Evolutionary conservation across 2,113 vertebrate genomes (phyloP).

Genomic region (Osmerus eperlanus): DNA sequence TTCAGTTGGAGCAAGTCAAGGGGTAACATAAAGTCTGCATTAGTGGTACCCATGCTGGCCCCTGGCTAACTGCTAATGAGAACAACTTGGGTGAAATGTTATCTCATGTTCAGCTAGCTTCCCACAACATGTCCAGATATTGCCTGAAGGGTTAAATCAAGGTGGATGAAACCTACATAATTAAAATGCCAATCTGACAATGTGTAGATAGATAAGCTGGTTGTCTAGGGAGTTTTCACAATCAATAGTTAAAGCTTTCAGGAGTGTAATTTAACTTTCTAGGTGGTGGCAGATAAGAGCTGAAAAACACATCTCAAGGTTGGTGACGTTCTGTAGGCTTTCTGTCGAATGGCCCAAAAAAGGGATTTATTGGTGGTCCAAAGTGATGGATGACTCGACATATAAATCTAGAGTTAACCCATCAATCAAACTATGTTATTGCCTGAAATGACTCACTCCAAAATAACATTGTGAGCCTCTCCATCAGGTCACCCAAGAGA

Average conservation of each 20-base stretch:
- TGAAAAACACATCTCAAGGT: constrained; percentile 12
- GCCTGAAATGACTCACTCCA: constrained; percentile 7
- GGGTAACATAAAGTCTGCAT: background rate
- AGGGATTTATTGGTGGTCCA: constrained; percentile 5
- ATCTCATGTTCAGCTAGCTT: background rate
- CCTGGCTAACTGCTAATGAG: constrained; percentile 4
- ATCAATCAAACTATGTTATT: constrained; percentile 24
- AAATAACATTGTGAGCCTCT: constrained; percentile 1
- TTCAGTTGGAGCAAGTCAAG: background rate
- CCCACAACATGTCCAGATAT: background rate
- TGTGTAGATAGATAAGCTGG: constrained; percentile 31
- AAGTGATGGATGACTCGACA: constrained; percentile 36
- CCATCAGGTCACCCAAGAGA: background rate
- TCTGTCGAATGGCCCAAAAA: constrained; percentile 4
- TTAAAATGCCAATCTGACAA: constrained; percentile 42
- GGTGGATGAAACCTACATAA: constrained; percentile 20
- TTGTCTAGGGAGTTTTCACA: constrained; percentile 5
- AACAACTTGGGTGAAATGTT: constrained; percentile 3
- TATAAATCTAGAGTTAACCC: constrained; percentile 16
- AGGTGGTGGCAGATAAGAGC: constrained; percentile 14
- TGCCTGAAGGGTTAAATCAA: constrained; percentile 12
- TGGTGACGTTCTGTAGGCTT: constrained; percentile 4
- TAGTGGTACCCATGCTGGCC: background rate
- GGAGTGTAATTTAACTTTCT: constrained; percentile 31
- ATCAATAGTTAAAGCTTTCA: constrained; percentile 30